phyloP scores from a whole-genome alignment of 2,888 invertebrate species.

The Ditula angustiorana region DNA sequence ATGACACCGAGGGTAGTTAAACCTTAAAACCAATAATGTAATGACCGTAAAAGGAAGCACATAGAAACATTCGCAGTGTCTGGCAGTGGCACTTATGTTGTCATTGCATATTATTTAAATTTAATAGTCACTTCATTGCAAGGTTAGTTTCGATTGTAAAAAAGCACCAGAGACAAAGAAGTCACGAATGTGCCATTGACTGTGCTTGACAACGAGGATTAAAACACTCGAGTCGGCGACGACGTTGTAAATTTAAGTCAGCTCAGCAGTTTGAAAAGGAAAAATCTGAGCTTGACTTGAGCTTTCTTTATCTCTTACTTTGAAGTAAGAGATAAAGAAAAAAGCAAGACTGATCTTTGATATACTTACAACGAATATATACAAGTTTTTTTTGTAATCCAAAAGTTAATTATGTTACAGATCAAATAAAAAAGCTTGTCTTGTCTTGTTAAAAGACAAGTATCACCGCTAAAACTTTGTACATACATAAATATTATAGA shows the following conservation, averaged over 20 bases:
- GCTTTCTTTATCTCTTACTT: no score
- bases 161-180: background rate
- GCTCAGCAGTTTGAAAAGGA: constrained; percentile 16
- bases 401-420: no score
- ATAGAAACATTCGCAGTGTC: no score
- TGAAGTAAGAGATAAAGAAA: constrained; percentile 2
- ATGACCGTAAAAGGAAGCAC: no score
- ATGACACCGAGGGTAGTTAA: no score
- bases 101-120: no score
- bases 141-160: background rate
- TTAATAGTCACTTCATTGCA: background rate
- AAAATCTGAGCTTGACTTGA: constrained; percentile 8
- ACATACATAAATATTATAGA: no score
- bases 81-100: no score
- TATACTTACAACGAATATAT: background rate
- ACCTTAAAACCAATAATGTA: no score
- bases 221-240: constrained; percentile 12
- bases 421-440: no score
- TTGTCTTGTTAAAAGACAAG: no score
- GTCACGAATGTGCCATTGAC: constrained; percentile 2
- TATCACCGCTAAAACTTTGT: no score
- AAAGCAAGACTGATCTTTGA: background rate
- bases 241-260: constrained; percentile 20
- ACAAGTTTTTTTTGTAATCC: background rate
- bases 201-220: constrained; percentile 6